These are phyloP conservation scores for Propithecus deckenii DNA, from an alignment of 2,797 vertebrate species.

Conservation along the genomic window DNA sequence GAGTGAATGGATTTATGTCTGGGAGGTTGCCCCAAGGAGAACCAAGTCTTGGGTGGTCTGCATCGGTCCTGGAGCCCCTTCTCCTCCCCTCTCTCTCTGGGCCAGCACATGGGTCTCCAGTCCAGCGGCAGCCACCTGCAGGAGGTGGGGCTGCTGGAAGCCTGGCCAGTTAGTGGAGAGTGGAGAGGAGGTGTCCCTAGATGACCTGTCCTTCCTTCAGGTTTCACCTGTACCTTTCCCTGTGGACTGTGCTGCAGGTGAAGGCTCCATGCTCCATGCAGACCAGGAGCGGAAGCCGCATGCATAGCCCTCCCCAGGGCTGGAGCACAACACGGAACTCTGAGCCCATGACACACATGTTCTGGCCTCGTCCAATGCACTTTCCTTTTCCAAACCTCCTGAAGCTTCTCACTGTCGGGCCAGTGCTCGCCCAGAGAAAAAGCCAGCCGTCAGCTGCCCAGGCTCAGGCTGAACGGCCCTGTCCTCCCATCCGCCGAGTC, in stretches of 20 bases:
- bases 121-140: neutral
- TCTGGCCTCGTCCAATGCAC: neutral
- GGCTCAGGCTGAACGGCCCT: rapidly evolving
- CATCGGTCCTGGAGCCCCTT: too few species aligned
- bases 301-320: neutral
- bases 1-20: neutral
- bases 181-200: neutral
- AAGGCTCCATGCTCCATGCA: neutral
- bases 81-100: neutral
- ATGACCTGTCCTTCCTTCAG: neutral
- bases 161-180: neutral
- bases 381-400: neutral
- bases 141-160: neutral
- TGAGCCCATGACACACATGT: rapidly evolving
- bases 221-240: neutral
- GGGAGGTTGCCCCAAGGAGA: neutral
- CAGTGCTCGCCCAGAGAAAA: neutral
- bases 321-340: neutral
- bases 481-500: neutral
- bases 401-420: neutral
- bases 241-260: neutral
- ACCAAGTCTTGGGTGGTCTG: neutral
- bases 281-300: neutral
- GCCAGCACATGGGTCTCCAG: neutral
- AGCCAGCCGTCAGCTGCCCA: neutral